Percentiles rank a stretch among this genome's conserved stretches.
These are phyloP conservation scores for Poecilia gillii DNA, from an alignment of 2,797 vertebrate species.

Conservation along the genomic window DNA sequence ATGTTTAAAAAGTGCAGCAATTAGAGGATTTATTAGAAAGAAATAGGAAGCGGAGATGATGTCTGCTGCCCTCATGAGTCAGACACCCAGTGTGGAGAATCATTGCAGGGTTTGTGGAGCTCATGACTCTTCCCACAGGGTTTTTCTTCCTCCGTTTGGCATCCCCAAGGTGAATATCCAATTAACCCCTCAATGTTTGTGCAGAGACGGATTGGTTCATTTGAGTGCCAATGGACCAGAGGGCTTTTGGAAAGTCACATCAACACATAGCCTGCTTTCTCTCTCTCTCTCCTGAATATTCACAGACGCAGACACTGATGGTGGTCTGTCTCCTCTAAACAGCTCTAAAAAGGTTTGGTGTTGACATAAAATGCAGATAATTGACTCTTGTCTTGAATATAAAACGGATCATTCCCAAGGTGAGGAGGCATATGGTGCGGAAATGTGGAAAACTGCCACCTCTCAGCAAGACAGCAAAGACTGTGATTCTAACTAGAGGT, in stretches of 20 bases:
- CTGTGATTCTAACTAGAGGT: not conserved
- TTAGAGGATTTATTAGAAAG: not conserved
- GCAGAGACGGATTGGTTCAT: conserved; percentile 59
- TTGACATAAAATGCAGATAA: conserved; percentile 23
- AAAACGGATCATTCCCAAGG: conserved; percentile 11
- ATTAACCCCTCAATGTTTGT: conserved; percentile 68
- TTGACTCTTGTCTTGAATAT: conserved; percentile 23
- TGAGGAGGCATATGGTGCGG: conserved; percentile 1
- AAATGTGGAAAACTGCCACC: conserved; percentile 8
- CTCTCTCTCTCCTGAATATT: conserved; percentile 3
- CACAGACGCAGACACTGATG: conserved; percentile 16
- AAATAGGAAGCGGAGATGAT: conserved; percentile 40
- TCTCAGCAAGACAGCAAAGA: not conserved
- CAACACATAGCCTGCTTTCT: conserved; percentile 6
- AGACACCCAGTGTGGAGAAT: conserved; percentile 2
- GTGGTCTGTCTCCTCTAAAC: conserved; percentile 23
- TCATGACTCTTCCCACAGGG: conserved; percentile 40
- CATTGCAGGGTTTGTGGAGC: conserved; percentile 21
- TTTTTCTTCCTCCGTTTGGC: conserved; percentile 52
- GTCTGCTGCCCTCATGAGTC: conserved; percentile 49
- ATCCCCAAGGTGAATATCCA: conserved; percentile 67
- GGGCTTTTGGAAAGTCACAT: conserved; percentile 43
- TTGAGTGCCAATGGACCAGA: conserved; percentile 59
- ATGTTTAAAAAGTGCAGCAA: not conserved
- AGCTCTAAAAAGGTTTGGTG: conserved; percentile 19